Conservation (phyloP, 2,113 vertebrate species). For the Zosterops japonicus region DNA sequence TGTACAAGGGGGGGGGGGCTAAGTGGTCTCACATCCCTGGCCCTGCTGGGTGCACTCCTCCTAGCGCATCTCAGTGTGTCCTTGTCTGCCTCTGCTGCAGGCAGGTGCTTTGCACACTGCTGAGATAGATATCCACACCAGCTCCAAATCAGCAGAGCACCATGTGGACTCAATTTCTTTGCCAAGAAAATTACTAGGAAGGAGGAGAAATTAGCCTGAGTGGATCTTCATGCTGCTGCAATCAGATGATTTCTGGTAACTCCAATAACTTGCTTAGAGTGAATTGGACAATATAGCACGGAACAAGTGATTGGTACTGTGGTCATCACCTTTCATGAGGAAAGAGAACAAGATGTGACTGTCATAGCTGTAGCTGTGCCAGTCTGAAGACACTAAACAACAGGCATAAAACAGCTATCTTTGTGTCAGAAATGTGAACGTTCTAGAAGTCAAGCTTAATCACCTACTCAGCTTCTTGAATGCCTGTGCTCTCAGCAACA, state of each 20-base stretch:
- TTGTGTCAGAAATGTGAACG: not conserved
- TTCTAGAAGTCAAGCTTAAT: not conserved
- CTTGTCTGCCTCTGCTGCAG: not conserved
- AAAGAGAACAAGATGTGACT: not conserved
- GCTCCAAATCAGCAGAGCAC: not conserved
- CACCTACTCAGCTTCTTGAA: not conserved
- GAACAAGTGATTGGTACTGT: not conserved
- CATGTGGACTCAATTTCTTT: accelerated
- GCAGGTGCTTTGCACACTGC: not conserved
- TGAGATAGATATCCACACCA: not conserved
- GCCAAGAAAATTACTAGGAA: not conserved
- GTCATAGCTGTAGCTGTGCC: not conserved
- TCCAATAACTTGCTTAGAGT: not conserved
- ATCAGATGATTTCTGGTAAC: not conserved
- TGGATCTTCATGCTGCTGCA: not conserved
- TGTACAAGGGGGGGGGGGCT: accelerated
- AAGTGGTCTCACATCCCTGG: accelerated
- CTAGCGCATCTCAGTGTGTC: not conserved
- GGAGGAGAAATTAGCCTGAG: not conserved
- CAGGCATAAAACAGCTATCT: not conserved
- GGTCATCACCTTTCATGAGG: not conserved
- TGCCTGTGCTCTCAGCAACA: not conserved
- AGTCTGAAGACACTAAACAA: not conserved
- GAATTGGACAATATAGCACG: not conserved
- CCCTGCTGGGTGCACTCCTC: not conserved